Evolutionary conservation across 2,113 vertebrate species (phyloP).

Genomic region (Ictalurus furcatus): DNA sequence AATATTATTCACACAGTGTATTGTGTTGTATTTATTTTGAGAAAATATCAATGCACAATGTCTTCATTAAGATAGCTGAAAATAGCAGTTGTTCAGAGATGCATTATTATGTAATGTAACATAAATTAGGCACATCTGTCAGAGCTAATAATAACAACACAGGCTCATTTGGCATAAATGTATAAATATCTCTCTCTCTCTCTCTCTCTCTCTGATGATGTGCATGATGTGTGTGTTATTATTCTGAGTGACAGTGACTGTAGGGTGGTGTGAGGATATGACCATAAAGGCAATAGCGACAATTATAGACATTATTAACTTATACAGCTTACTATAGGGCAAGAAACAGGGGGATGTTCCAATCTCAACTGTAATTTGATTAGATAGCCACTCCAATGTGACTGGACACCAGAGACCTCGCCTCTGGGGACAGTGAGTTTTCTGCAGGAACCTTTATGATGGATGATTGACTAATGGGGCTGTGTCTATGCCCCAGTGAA

Average conservation of each 20-base stretch:
- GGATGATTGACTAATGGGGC: conserved; percentile 33
- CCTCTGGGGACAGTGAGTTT: conserved; percentile 33
- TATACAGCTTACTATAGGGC: conserved; percentile 41
- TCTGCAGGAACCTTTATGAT: conserved; percentile 35
- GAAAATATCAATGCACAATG: not conserved
- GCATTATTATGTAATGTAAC: not conserved
- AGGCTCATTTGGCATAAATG: not conserved
- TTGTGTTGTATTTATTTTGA: not conserved
- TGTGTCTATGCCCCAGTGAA: conserved; percentile 40
- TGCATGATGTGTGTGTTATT: conserved; percentile 18
- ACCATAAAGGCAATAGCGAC: conserved; percentile 12
- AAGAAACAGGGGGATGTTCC: conserved; percentile 2
- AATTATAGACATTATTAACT: conserved; percentile 33
- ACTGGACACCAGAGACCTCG: conserved; percentile 30
- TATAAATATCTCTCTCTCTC: conserved; percentile 2
- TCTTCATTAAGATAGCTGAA: not conserved
- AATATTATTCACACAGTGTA: not conserved
- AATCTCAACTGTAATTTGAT: conserved; percentile 26
- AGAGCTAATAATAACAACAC: conserved; percentile 8
- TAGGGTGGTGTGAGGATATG: conserved; percentile 16
- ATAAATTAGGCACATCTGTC: conserved; percentile 18
- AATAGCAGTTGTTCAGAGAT: not conserved
- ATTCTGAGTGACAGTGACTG: conserved; percentile 38
- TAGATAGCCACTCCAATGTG: conserved; percentile 32
- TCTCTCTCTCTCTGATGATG: conserved; percentile 14